Conservation (phyloP, 1,140 invertebrate species). For the Ceratina japonica region DNA sequence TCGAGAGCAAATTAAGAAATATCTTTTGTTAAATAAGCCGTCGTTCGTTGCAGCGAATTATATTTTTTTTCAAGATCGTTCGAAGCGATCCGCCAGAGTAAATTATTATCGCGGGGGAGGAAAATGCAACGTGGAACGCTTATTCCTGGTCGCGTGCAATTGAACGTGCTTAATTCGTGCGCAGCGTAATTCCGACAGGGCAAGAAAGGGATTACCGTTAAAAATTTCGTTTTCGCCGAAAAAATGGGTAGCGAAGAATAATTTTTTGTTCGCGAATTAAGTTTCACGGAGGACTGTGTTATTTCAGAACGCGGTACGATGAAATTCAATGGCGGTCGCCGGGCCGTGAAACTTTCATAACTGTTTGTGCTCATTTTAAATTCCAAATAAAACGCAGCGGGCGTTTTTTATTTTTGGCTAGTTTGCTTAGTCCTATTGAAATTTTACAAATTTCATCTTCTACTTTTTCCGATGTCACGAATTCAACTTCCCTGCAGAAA, state of each 20-base stretch:
- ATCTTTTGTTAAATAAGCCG: too few species aligned
- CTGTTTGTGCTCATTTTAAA: slow-evolving; percentile 9
- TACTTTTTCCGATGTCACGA: background rate
- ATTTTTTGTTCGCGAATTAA: background rate
- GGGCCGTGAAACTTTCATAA: slow-evolving; percentile 19
- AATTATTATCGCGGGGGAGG: background rate
- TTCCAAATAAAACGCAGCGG: background rate
- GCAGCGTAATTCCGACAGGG: background rate
- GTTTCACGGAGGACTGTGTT: background rate
- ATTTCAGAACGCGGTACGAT: background rate
- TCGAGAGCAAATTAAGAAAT: too few species aligned
- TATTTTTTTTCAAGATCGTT: too few species aligned
- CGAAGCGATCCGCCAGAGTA: too few species aligned
- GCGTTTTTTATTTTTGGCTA: background rate
- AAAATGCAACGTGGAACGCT: background rate
- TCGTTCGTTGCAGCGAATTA: too few species aligned
- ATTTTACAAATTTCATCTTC: slow-evolving; percentile 21
- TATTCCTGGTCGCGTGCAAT: background rate
- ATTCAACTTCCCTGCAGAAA: background rate
- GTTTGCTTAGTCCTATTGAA: background rate
- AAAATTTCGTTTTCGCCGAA: background rate
- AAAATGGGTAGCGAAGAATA: background rate
- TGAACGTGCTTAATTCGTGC: slow-evolving; percentile 10
- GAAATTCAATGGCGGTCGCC: slow-evolving; percentile 3
- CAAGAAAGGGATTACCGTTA: background rate